Conservation (phyloP, 92 coral and sea anemone species). For the Porites rus region DNA sequence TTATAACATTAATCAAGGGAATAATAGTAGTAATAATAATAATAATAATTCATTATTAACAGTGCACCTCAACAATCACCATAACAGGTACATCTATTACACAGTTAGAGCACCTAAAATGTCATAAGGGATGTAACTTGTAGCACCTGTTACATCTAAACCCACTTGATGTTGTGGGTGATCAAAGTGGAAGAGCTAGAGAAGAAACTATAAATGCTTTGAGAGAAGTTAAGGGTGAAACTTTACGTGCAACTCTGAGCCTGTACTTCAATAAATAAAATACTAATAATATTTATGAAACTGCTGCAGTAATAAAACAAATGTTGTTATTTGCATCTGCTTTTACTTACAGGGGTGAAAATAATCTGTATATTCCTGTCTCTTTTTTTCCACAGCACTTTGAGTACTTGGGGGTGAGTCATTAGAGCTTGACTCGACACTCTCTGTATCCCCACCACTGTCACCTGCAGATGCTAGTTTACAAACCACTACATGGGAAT, state of each 20-base stretch:
- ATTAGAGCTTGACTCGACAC: constrained; percentile 25
- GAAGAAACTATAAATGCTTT: constrained; percentile 12
- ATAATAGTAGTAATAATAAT: not conserved
- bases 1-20: too few relatives aligned
- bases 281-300: not conserved
- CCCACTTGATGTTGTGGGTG: not conserved
- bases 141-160: too few relatives aligned
- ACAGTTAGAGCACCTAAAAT: constrained; percentile 12
- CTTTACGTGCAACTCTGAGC: constrained; percentile 12
- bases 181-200: constrained; percentile 20
- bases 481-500: not conserved
- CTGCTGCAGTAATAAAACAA: constrained; percentile 24
- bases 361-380: constrained; percentile 18
- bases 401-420: constrained; percentile 25
- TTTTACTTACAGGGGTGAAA: constrained; percentile 32
- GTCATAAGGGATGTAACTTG: constrained; percentile 14
- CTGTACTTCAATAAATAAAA: constrained; percentile 18
- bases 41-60: constrained; percentile 10
- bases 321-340: constrained; percentile 26
- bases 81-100: not conserved
- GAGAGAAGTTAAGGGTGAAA: not conserved
- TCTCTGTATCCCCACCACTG: constrained; percentile 31
- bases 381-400: constrained; percentile 25
- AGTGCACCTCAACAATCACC: constrained; percentile 9
- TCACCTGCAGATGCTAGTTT: not conserved